Conservation (phyloP, 2,113 vertebrate species). For the Aldabrachelys gigantea region DNA sequence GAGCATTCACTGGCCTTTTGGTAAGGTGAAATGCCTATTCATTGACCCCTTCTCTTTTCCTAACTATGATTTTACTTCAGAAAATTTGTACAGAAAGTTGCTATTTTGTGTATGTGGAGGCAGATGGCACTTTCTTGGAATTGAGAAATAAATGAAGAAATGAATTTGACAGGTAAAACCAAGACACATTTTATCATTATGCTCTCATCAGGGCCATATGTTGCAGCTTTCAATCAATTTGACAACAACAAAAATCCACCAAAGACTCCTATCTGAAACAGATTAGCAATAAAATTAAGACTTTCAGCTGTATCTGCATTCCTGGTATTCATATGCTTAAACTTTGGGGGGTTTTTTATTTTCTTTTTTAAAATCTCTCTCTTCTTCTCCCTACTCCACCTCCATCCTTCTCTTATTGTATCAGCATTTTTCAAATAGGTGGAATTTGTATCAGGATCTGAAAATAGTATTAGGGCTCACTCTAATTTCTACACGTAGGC, state of each 20-base stretch:
- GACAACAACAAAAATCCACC: not conserved
- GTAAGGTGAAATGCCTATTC: not conserved
- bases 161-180: not conserved
- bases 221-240: not conserved
- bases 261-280: not conserved
- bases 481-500: not conserved
- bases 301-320: not conserved
- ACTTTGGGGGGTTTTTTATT: not conserved
- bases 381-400: not conserved
- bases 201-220: slow-evolving; percentile 3
- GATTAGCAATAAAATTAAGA: not conserved
- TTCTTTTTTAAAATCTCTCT: not conserved
- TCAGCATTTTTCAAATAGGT: not conserved
- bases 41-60: not conserved
- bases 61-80: slow-evolving; percentile 25
- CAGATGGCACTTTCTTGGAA: slow-evolving; percentile 58
- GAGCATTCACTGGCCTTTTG: not conserved
- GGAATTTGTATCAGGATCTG: not conserved
- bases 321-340: not conserved
- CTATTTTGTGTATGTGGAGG: slow-evolving; percentile 17
- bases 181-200: not conserved
- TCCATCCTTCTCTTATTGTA: not conserved
- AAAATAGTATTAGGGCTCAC: not conserved
- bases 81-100: not conserved
- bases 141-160: not conserved